Evolutionary conservation across 2,113 vertebrate genomes (phyloP), one percentile per base, ranked within the genome.

Genomic region (Cynoglossus semilaevis): DNA sequence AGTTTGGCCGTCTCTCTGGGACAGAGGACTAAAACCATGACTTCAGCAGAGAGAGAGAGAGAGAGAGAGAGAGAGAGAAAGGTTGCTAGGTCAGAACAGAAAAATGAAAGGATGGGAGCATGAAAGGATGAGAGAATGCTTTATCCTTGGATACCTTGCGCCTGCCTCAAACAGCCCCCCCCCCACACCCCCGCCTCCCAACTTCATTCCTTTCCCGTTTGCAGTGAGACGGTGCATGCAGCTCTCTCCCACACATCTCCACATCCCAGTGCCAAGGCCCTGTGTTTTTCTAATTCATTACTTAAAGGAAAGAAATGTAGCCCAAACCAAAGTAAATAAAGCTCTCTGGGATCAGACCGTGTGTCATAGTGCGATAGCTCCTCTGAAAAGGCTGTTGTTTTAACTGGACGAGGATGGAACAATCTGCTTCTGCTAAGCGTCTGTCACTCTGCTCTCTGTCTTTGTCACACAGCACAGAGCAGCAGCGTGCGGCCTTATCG

Each of bases 211-310:
- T 89, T 90, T 89, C 88, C 88, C 86, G 85, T 89, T 71, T 80
- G 22, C 70, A 71, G 71, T 86, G 90, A 88, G 89, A 89, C 85
- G 81, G 82, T 85, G 84, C 86, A 78, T 87, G 83, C 63, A 50
- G 64, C 72, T 88, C 92, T 91, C 92, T 95, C 93, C 94, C 93
- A 94, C 93, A 93, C 91, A 92, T 92, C 90, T 65, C 83, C 86
- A 76, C 85, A 88, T 89, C 90, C 80, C 72, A 63, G 62, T 64
- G 76, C 77, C 81, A 74, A 90, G 50, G 80, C 89, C 87, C 65
- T 46, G 51, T 85, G 78, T 86, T 92, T 91, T 91, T 87, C 88
- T 90, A 90, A 90, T 88, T 88, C 86, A 89, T 91, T 87, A 85
- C 85, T 88, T 85, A 71, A 84, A 83, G 82, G 79, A 77, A 86